phyloP scores from a whole-genome alignment of 92 coral and sea anemone genomes.

The Anthopleura xanthogrammica region DNA sequence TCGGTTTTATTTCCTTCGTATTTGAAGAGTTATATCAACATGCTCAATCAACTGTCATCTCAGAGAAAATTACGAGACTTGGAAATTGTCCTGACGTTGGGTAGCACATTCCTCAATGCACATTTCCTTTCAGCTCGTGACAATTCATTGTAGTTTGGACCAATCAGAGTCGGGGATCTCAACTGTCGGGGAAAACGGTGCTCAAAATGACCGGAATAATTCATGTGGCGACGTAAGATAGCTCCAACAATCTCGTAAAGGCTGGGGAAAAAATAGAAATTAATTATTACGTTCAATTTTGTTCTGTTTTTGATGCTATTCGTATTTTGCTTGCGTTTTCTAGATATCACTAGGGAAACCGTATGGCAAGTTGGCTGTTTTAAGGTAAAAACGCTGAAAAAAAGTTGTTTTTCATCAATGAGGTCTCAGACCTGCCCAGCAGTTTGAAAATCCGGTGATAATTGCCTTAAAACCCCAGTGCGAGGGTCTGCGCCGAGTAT shows the following conservation, averaged over 20 bases:
- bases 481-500: constrained; percentile 36
- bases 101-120: constrained; percentile 38
- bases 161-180: constrained; percentile 65
- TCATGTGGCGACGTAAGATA: constrained; percentile 63
- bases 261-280: not conserved
- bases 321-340: constrained; percentile 2
- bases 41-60: constrained; percentile 41
- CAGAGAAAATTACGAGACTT: constrained; percentile 46
- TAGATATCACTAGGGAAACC: not conserved
- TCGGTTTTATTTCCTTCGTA: constrained; percentile 25
- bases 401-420: not conserved
- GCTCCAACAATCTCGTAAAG: constrained; percentile 27
- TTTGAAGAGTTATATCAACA: constrained; percentile 68
- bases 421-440: constrained; percentile 51
- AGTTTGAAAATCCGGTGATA: constrained; percentile 61
- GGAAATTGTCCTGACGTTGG: constrained; percentile 50
- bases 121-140: constrained; percentile 64
- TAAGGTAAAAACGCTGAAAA: not conserved
- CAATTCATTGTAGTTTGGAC: constrained; percentile 63
- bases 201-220: constrained; percentile 64
- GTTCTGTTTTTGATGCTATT: constrained; percentile 4
- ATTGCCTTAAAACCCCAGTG: constrained; percentile 69
- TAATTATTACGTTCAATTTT: constrained; percentile 21
- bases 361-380: not conserved
- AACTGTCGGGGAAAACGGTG: constrained; percentile 38